A percentile compares a stretch with the other conserved stretches of the same genome.
These are phyloP conservation scores for Corbicula japonica DNA, from an alignment of 2,888 invertebrate genomes.

Conservation along the genomic window DNA sequence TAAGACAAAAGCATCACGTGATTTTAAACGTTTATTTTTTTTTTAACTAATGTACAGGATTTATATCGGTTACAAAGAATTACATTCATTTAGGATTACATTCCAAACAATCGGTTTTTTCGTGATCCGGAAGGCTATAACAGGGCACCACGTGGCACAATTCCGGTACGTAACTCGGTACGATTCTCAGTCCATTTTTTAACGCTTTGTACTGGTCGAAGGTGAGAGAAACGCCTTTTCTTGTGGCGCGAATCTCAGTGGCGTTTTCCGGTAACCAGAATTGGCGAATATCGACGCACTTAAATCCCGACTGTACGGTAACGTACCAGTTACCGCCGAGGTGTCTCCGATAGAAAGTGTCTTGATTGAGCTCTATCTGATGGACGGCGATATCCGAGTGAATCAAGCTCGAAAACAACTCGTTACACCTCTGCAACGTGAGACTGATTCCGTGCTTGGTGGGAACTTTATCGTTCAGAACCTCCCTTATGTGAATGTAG, in stretches of 20 bases:
- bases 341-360: constrained; percentile 41
- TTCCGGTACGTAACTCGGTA: constrained; percentile 31
- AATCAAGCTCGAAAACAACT: constrained; percentile 37
- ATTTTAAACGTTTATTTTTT: no score
- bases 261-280: constrained; percentile 40
- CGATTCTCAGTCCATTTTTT: constrained; percentile 24
- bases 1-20: no score
- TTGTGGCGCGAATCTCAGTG: constrained; percentile 34
- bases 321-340: constrained; percentile 50
- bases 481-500: constrained; percentile 30
- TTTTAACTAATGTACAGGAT: no score
- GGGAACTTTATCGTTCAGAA: constrained; percentile 16
- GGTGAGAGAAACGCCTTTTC: constrained; percentile 41
- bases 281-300: constrained; percentile 36
- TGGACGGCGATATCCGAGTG: constrained; percentile 26
- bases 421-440: constrained; percentile 40
- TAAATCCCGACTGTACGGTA: constrained; percentile 30
- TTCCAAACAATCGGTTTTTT: constrained; percentile 9
- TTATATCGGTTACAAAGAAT: no score
- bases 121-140: constrained; percentile 15
- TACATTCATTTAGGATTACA: constrained; percentile 24
- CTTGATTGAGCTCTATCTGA: constrained; percentile 34
- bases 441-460: constrained; percentile 38
- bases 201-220: constrained; percentile 39
- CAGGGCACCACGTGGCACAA: constrained; percentile 18